Conservation (phyloP, 2,888 invertebrate species). For the Zaprionus obscuricornis region DNA sequence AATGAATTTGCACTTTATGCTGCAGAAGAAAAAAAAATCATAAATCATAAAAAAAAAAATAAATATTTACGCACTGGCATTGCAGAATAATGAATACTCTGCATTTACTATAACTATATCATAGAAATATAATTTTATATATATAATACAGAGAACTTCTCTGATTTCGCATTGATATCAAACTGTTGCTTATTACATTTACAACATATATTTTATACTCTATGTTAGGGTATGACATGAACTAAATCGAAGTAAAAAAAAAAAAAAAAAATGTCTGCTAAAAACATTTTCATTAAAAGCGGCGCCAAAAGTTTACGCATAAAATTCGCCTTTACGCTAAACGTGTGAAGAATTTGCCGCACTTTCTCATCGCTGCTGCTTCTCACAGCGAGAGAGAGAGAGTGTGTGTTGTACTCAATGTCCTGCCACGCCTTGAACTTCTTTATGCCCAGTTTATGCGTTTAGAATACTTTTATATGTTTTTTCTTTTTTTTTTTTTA, state of each 20-base stretch:
- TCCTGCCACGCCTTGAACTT: not conserved
- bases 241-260: not conserved
- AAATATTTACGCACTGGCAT: not conserved
- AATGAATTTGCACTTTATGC: constrained; percentile 18
- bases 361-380: not conserved
- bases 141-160: too few relatives aligned
- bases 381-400: too few relatives aligned
- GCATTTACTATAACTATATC: too few relatives aligned
- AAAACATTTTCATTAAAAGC: constrained; percentile 49
- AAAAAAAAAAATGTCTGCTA: not conserved
- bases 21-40: not conserved
- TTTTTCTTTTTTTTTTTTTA: constrained; percentile 18
- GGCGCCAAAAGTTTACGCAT: constrained; percentile 48
- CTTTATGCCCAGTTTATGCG: constrained; percentile 50
- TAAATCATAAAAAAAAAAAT: not conserved
- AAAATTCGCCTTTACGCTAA: constrained; percentile 55
- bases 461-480: constrained; percentile 57
- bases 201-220: too few relatives aligned
- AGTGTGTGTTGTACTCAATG: too few relatives aligned
- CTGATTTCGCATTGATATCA: too few relatives aligned
- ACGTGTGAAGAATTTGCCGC: constrained; percentile 59
- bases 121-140: too few relatives aligned
- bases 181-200: too few relatives aligned
- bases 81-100: constrained; percentile 9
- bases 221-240: not conserved